Evolutionary conservation across 1,140 invertebrate genomes (phyloP).

Genomic region (Tetragnatha versicolor): DNA sequence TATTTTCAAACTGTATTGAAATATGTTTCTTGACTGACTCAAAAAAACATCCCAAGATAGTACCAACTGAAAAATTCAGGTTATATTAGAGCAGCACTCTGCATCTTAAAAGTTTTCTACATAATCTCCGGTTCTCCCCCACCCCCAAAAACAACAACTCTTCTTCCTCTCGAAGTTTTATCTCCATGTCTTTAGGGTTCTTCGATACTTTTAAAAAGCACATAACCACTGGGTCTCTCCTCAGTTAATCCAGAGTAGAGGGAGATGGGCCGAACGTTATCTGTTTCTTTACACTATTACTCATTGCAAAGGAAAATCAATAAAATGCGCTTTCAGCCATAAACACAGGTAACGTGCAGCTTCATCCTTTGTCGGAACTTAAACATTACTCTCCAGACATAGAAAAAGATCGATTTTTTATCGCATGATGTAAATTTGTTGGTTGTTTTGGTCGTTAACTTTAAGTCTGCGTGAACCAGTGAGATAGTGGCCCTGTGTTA

Average conservation of each 20-base stretch:
- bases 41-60: no score
- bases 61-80: no score
- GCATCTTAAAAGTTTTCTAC: no score
- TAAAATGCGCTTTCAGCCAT: conserved; percentile 10
- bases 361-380: not conserved
- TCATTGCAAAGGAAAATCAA: conserved; percentile 16
- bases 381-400: conserved; percentile 7
- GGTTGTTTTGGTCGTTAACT: not conserved
- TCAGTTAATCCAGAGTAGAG: not conserved
- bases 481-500: conserved; percentile 18
- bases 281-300: conserved; percentile 10
- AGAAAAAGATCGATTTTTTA: conserved; percentile 32
- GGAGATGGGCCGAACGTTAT: not conserved
- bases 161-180: no score
- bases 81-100: no score
- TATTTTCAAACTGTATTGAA: no score
- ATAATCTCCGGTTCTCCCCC: no score
- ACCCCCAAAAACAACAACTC: no score
- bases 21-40: no score
- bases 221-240: no score
- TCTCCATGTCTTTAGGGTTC: no score
- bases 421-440: conserved; percentile 27
- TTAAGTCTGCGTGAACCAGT: not conserved
- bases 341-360: not conserved
- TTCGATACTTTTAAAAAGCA: no score